Evolutionary conservation across 2,888 invertebrate species (phyloP), one percentile per base, ranked within the genome.

Genomic region (Cryptocheilus praepositus): DNA sequence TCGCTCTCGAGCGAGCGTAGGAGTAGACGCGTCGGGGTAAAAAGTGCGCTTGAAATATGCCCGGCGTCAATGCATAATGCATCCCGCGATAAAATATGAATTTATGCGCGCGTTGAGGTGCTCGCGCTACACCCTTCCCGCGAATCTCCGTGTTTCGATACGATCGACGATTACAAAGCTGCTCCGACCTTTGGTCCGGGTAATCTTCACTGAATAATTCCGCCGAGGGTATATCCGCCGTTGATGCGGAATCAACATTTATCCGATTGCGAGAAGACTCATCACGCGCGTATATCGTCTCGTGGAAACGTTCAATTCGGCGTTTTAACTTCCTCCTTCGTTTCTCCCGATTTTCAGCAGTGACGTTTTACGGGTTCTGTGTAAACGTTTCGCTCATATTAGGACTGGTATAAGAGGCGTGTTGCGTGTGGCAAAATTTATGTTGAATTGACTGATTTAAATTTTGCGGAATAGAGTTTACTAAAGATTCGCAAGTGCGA

Each of bases 41-140:
- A 77, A 74, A 68, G 68, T 67, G 43, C 70, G 64, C 67, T 67
- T 77, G 74, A 77, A 77, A 77, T 77, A 77, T 72, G 72, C 77
- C 21, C 2, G 64, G 65, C 70, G 65, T 69, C 62, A 59, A 76
- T 78, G 76, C 78, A 74, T 78, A 70, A 78, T 78, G 73, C 70
- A 78, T 78, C 70, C 68, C 57, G 67, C 67, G 74, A 71, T 78
- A 76, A 78, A 78, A 74, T 78, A 78, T 78, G 78, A 78, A 78
- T 78, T 78, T 78, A 78, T 78, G 74, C 78, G 63, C 71, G 65
- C 70, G 73, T 70, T 72, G 78, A 77, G 68, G 70, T 70, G 70
- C 59, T 61, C 68, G 45, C 53, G 13, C 22, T 18, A 11, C 36
- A 11, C 36, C n/a, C 19, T 22, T 53, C 21, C 36, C 43, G 21